Conservation (phyloP, 2,888 invertebrate species). For the Tipula helvola region DNA sequence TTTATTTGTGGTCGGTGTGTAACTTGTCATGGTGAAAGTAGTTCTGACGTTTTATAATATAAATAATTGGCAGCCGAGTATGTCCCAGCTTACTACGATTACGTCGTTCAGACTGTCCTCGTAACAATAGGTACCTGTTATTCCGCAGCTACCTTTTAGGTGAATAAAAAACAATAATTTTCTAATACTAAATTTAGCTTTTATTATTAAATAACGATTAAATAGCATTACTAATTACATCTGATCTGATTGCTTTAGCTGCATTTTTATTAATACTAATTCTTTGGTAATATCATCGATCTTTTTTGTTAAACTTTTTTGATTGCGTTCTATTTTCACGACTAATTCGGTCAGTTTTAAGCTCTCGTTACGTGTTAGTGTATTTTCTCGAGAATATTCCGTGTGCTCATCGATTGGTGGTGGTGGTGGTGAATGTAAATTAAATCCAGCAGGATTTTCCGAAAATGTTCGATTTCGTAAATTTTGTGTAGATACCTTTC, state of each 20-base stretch:
- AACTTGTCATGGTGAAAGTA: too few relatives aligned
- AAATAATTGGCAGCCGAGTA: too few relatives aligned
- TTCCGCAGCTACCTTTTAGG: too few relatives aligned
- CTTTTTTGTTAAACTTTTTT: neutral
- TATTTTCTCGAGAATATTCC: neutral
- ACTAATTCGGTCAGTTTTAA: neutral
- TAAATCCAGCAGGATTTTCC: constrained; percentile 11
- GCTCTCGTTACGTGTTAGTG: neutral
- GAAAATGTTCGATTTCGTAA: constrained; percentile 14
- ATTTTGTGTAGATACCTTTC: constrained; percentile 11
- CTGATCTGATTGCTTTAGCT: neutral
- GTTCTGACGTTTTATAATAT: too few relatives aligned
- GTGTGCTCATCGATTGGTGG: neutral
- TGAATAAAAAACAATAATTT: too few relatives aligned
- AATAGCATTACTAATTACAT: neutral
- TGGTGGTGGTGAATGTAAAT: neutral
- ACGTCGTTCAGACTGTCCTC: too few relatives aligned
- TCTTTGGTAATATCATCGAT: neutral
- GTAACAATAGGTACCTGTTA: too few relatives aligned
- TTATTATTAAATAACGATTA: neutral
- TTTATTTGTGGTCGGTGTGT: too few relatives aligned
- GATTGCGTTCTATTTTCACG: neutral
- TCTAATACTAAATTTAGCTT: neutral
- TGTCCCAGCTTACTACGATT: too few relatives aligned
- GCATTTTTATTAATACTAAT: neutral